Base-by-base conservation (phyloP, 2,113 vertebrate species). In the zebrafish (Danio rerio) region DNA sequence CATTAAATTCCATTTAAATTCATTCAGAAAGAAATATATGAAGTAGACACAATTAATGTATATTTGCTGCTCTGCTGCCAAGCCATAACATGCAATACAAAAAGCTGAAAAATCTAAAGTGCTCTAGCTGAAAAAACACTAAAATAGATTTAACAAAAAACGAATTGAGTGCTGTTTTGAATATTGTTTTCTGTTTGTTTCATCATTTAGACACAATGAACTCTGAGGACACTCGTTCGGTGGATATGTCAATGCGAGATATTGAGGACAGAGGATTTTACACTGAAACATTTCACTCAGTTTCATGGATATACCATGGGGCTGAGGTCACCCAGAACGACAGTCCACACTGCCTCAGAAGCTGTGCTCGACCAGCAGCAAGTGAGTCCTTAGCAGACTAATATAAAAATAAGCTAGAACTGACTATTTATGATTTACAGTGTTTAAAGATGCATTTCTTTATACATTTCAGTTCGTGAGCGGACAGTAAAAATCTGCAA, bases 271-370 rank as follows among this genome's bases (percentile, higher is more conserved):
- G 93, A 85, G 94, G 94, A 4, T 97, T 98, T 90, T 97, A 98
- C 72, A 95, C 93, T 1, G 97, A 98, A 89, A 97, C 93, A 5
- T 98, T 97, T 82, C 95, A 97, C 83, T 97, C 95, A 18, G 91
- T 94, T 20, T 92, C 96, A 0, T 97, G 97, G 96, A 92, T 97
- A 79, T 99, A 96, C 88, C 92, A 90, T 87, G 96, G 96, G 61
- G 96, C 96, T 80, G 92, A 95, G 15, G 91, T 84, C 13, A 91
- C 86, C 62, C 90, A 94, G 0, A 89, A 89, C 16, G 88, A 92
- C 18, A 92, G 93, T 58, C 90, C 93, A 10, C 91, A 92, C 70
- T 93, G 90, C 87, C 93, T 96, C 68, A 95, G 89, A 86, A 90
- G 92, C 89, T 93, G 92, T 79, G 86, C 93, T 42, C 88, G 91